These are phyloP conservation scores for Amazona finschi DNA, from an alignment of 2,797 vertebrate species.

Conservation along the genomic window DNA sequence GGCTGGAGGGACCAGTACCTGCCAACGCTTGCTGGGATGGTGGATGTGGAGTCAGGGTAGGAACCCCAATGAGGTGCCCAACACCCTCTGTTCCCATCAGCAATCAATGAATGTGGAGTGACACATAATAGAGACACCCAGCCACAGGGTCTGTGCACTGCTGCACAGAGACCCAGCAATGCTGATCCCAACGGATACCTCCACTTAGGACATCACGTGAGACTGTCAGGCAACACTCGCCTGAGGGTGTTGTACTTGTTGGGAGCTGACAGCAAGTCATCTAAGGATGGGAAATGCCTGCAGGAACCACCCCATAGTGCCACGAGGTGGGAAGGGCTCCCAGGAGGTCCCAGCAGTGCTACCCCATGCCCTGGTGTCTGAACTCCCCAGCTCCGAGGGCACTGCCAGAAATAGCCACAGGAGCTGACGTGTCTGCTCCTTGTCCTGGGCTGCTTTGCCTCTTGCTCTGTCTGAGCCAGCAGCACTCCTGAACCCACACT, in stretches of 20 bases:
- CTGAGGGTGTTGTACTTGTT: not conserved
- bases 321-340: not conserved
- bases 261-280: not conserved
- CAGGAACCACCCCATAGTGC: not conserved
- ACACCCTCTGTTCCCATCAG: not conserved
- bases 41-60: not conserved
- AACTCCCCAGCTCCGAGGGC: not conserved
- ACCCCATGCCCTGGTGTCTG: not conserved
- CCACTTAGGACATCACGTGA: not conserved
- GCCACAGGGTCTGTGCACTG: not conserved
- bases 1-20: not conserved
- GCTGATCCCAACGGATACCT: not conserved
- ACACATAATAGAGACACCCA: accelerated
- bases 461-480: not conserved
- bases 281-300: not conserved
- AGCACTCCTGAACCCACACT: accelerated
- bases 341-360: not conserved
- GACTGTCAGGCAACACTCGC: not conserved
- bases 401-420: not conserved
- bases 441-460: not conserved
- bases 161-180: accelerated
- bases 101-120: accelerated
- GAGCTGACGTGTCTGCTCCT: accelerated
- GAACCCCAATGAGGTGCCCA: not conserved
- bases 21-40: accelerated